A percentile compares a stretch with the other conserved stretches of the same genome.
phyloP scores from a whole-genome alignment of 2,113 vertebrate species.

The Zapus hudsonius region DNA sequence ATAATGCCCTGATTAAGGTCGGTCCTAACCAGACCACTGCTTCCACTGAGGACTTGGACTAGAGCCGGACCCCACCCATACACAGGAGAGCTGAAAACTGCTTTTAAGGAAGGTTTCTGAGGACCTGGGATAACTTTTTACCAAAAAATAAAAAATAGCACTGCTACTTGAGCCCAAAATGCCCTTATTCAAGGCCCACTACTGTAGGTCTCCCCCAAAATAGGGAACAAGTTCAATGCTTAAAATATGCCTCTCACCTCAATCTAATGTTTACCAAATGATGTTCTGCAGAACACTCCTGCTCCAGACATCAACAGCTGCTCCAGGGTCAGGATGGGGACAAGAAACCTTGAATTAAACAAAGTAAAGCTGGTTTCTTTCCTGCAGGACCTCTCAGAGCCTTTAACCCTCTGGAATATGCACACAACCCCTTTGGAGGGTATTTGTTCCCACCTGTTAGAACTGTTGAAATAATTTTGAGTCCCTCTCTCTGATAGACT shows the following conservation, averaged over 20 bases:
- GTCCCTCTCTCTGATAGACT: neutral
- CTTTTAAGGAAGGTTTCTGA: neutral
- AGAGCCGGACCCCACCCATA: neutral
- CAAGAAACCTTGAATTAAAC: slow-evolving; percentile 28
- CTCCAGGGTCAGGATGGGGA: neutral
- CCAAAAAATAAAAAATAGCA: neutral
- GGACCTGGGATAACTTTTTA: neutral
- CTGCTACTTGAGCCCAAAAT: neutral
- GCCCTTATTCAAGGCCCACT: neutral
- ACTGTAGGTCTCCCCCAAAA: neutral
- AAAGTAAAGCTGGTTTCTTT: neutral
- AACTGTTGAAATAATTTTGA: neutral
- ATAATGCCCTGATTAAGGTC: neutral
- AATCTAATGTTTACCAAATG: slow-evolving; percentile 51
- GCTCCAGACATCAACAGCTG: neutral
- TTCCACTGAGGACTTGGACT: neutral
- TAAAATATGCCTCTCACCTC: neutral
- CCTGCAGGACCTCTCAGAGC: neutral
- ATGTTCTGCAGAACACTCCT: neutral
- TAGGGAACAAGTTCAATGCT: slow-evolving; percentile 48
- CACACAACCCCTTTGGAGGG: neutral
- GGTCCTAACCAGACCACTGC: neutral
- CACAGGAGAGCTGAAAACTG: neutral
- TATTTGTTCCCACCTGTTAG: neutral
- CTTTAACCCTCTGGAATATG: neutral